Evolutionary conservation across 2,113 vertebrate genomes (phyloP).

Genomic region (Anhinga anhinga): DNA sequence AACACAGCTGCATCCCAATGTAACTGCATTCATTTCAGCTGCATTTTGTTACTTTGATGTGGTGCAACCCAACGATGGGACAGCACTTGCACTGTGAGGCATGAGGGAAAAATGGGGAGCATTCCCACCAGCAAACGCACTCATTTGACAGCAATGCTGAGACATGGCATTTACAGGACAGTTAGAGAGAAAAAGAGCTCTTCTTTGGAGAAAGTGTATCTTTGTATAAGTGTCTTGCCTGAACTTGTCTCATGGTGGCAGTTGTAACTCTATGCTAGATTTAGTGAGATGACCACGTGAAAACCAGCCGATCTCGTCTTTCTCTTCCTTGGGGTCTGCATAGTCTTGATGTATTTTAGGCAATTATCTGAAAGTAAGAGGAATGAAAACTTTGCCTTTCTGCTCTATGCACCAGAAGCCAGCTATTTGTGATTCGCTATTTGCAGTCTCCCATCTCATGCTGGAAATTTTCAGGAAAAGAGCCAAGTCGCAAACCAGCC

Average conservation of each 20-base stretch:
- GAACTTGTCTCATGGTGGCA: not conserved
- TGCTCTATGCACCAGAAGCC: not conserved
- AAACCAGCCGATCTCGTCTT: not conserved
- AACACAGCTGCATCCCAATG: not conserved
- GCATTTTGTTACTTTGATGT: accelerated
- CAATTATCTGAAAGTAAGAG: not conserved
- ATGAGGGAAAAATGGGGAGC: not conserved
- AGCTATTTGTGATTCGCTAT: not conserved
- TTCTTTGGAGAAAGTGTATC: not conserved
- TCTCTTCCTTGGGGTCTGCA: not conserved
- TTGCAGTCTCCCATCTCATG: not conserved
- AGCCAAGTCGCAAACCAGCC: not conserved
- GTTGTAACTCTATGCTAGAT: not conserved
- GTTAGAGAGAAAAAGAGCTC: not conserved
- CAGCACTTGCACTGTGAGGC: not conserved
- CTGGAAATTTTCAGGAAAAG: not conserved
- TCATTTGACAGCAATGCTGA: not conserved
- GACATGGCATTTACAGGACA: not conserved
- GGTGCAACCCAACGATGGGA: not conserved
- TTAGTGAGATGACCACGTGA: not conserved
- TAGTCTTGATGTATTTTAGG: not conserved
- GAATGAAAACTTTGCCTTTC: not conserved
- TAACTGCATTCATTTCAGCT: not conserved
- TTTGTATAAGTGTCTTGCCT: not conserved
- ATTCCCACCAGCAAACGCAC: not conserved